Evolutionary conservation across 2,113 vertebrate species (phyloP).

Genomic region (Scartelaos histophorus): DNA sequence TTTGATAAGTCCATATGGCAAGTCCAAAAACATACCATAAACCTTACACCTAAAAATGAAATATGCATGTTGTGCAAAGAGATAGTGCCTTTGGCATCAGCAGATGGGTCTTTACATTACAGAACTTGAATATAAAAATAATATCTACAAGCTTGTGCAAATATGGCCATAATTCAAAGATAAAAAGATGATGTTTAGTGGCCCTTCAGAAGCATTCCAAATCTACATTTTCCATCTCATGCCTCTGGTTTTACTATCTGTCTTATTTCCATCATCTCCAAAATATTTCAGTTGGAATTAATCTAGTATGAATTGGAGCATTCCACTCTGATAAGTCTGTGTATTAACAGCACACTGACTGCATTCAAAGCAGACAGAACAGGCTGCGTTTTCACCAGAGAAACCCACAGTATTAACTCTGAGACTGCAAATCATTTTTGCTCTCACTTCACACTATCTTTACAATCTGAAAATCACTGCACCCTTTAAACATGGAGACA

Average conservation of each 20-base stretch:
- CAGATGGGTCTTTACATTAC: neutral
- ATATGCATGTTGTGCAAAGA: neutral
- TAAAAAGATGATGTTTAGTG: neutral
- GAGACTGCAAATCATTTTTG: neutral
- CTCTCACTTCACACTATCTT: neutral
- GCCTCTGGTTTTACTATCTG: neutral
- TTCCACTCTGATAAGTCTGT: neutral
- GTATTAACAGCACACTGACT: constrained; percentile 1
- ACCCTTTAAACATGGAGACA: neutral
- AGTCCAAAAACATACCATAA: neutral
- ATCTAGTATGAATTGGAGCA: neutral
- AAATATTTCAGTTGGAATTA: neutral
- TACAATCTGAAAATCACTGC: neutral
- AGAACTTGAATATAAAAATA: neutral
- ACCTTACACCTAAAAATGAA: neutral
- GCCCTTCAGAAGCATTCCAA: neutral
- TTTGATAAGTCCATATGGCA: neutral
- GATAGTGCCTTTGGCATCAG: neutral
- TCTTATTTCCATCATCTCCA: neutral
- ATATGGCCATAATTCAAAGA: neutral
- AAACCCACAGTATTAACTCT: neutral
- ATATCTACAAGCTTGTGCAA: neutral
- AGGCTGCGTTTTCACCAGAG: neutral
- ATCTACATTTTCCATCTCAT: constrained; percentile 5
- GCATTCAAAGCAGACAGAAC: neutral